Percentiles rank a stretch among this genome's conserved stretches.
Evolutionary conservation across 2,113 vertebrate species (phyloP).

Genomic region (Serinus canaria): DNA sequence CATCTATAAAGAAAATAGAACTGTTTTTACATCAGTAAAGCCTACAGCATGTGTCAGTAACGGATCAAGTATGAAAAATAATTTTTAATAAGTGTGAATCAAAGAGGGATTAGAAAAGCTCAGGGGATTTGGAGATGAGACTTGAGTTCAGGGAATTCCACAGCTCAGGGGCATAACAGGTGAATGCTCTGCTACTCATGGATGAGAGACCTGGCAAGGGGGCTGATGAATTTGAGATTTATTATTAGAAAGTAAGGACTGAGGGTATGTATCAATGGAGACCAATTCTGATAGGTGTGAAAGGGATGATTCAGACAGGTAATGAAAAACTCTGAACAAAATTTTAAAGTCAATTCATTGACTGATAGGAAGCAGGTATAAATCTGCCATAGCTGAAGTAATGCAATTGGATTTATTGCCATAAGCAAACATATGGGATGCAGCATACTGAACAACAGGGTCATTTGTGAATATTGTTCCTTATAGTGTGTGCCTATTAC

Average conservation of each 20-base stretch:
- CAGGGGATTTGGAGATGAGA: slow-evolving; percentile 63
- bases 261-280: slow-evolving; percentile 67
- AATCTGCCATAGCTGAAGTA: slow-evolving; percentile 68
- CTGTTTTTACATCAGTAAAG: slow-evolving; percentile 31
- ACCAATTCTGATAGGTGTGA: slow-evolving; percentile 61
- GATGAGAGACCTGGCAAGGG: slow-evolving; percentile 69
- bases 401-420: slow-evolving; percentile 64
- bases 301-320: slow-evolving; percentile 58
- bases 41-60: slow-evolving; percentile 58
- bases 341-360: slow-evolving; percentile 72
- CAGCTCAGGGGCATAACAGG: slow-evolving; percentile 54
- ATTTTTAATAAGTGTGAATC: slow-evolving; percentile 73
- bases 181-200: slow-evolving; percentile 73
- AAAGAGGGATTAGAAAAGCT: slow-evolving; percentile 69
- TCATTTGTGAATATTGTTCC: slow-evolving; percentile 39
- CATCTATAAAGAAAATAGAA: slow-evolving; percentile 35
- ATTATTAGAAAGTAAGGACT: slow-evolving; percentile 72
- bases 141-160: slow-evolving; percentile 67
- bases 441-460: slow-evolving; percentile 9
- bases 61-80: slow-evolving; percentile 73
- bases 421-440: slow-evolving; percentile 46
- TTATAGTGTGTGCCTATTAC: slow-evolving; percentile 14
- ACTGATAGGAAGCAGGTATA: slow-evolving; percentile 65
- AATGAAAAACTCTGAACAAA: slow-evolving; percentile 74
- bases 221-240: slow-evolving; percentile 78